These are phyloP conservation scores for Oreonectes daqikongensis DNA, from an alignment of 2,797 vertebrate species.

Conservation along the genomic window DNA sequence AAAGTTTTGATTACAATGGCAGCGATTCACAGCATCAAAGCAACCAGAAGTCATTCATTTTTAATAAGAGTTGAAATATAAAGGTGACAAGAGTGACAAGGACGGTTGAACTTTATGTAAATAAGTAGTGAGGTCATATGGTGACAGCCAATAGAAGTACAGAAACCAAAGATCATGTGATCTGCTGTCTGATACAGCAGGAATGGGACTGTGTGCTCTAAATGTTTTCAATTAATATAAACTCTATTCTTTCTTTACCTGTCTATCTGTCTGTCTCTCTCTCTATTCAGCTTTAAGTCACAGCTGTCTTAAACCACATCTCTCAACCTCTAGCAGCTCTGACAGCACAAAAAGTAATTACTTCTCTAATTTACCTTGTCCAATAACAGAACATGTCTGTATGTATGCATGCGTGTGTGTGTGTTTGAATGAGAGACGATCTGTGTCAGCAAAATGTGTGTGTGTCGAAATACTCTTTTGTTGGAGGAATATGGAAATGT, in stretches of 20 bases:
- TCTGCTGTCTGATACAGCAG: neutral
- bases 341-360: constrained; percentile 77
- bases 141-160: neutral
- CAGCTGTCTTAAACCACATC: constrained; percentile 48
- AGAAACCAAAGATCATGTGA: neutral
- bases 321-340: constrained; percentile 52
- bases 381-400: constrained; percentile 65
- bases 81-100: neutral
- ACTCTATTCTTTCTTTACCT: constrained; percentile 16
- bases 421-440: constrained; percentile 14
- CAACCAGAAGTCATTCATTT: neutral
- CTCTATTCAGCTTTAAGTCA: constrained; percentile 55
- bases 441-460: constrained; percentile 47
- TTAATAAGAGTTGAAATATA: neutral
- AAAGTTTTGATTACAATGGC: neutral
- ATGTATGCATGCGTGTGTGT: constrained; percentile 22
- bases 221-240: constrained; percentile 5
- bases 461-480: constrained; percentile 52
- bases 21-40: neutral
- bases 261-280: constrained; percentile 9
- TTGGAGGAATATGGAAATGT: constrained; percentile 49
- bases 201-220: neutral
- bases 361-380: constrained; percentile 79
- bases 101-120: neutral
- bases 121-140: neutral